A percentile compares a stretch with the other conserved stretches of the same genome.
phyloP scores from a whole-genome alignment of 2,888 invertebrate genomes.

The Gonocerus acuteangulatus region DNA sequence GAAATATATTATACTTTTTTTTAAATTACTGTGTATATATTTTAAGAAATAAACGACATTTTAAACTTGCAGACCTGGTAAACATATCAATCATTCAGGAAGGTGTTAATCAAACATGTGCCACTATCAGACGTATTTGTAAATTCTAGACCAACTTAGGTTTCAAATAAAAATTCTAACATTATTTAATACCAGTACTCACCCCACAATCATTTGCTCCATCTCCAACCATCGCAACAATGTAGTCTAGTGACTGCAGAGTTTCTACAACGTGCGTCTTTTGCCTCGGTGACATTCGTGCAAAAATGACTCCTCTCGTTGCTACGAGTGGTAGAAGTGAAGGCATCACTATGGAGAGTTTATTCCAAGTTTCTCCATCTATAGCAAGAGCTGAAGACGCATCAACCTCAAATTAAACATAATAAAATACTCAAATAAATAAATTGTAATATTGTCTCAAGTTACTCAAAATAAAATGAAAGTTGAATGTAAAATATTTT shows the following conservation, averaged over 20 bases:
- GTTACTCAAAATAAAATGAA: neutral
- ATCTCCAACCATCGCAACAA: constrained; percentile 65
- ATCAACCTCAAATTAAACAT: constrained; percentile 24
- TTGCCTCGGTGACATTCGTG: constrained; percentile 73
- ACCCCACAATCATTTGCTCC: constrained; percentile 79
- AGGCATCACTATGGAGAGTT: constrained; percentile 59
- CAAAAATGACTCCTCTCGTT: constrained; percentile 65
- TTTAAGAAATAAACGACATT: too few relatives aligned
- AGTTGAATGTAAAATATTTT: neutral
- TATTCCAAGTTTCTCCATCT: constrained; percentile 68
- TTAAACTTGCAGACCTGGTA: too few relatives aligned
- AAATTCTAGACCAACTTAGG: too few relatives aligned
- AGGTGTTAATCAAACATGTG: too few relatives aligned
- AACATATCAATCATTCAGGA: too few relatives aligned
- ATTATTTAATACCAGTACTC: too few relatives aligned
- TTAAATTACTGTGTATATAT: too few relatives aligned
- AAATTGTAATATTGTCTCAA: neutral
- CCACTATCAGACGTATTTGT: too few relatives aligned
- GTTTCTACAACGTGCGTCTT: constrained; percentile 66
- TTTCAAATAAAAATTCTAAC: too few relatives aligned
- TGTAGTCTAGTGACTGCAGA: constrained; percentile 61
- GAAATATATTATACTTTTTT: too few relatives aligned
- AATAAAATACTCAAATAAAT: neutral
- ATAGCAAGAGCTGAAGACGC: constrained; percentile 58
- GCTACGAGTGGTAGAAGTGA: constrained; percentile 59